Evolutionary conservation across 1,140 invertebrate genomes (phyloP).

Genomic region (Asbolus verrucosus): DNA sequence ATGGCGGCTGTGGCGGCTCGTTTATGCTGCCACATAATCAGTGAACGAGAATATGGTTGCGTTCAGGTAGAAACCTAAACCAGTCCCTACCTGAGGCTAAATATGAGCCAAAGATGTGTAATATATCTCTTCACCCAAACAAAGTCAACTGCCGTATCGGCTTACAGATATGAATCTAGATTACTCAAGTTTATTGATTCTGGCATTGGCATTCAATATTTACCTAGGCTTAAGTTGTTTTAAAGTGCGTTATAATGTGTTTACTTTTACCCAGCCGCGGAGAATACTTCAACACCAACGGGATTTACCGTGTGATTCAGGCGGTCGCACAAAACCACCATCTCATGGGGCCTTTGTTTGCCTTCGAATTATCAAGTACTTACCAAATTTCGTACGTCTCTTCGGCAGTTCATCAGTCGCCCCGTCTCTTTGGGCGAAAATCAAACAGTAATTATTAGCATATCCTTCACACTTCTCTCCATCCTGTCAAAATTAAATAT

Average conservation of each 20-base stretch:
- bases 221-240: slow-evolving; percentile 51
- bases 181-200: slow-evolving; percentile 53
- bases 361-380: slow-evolving; percentile 26
- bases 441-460: too few species aligned
- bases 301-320: background rate
- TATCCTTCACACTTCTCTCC: too few species aligned
- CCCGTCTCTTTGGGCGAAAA: too few species aligned
- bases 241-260: slow-evolving; percentile 51
- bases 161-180: slow-evolving; percentile 51
- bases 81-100: slow-evolving; percentile 31
- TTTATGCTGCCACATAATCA: slow-evolving; percentile 40
- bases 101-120: slow-evolving; percentile 25
- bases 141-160: slow-evolving; percentile 49
- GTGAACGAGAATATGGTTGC: slow-evolving; percentile 17
- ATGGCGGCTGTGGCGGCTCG: slow-evolving; percentile 26
- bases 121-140: slow-evolving; percentile 48
- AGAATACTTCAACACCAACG: slow-evolving; percentile 8
- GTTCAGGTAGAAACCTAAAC: slow-evolving; percentile 35
- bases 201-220: slow-evolving; percentile 51
- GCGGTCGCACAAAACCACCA: too few species aligned
- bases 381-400: slow-evolving; percentile 10
- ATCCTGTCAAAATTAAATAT: background rate
- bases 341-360: slow-evolving; percentile 3
- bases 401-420: slow-evolving; percentile 5
- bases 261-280: slow-evolving; percentile 29